phyloP scores from a whole-genome alignment of 2,797 vertebrate genomes.

The Tamandua tetradactyla region DNA sequence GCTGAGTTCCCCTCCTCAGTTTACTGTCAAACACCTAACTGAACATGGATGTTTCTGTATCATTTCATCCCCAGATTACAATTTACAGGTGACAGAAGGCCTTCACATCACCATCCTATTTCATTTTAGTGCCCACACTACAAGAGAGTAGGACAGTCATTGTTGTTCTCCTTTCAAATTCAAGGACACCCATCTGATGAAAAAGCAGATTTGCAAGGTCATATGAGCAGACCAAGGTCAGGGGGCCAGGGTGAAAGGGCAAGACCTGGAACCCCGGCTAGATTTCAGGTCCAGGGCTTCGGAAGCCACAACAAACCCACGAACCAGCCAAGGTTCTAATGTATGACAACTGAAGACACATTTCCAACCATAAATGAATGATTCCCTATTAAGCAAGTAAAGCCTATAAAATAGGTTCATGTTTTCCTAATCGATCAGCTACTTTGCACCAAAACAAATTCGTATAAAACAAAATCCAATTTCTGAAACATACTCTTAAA shows the following conservation, averaged over 20 bases:
- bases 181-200: neutral
- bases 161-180: neutral
- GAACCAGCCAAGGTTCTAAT: neutral
- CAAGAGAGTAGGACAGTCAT: neutral
- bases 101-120: neutral
- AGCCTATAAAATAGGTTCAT: neutral
- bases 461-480: neutral
- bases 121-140: neutral
- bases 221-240: neutral
- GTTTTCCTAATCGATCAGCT: neutral
- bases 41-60: no score
- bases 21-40: neutral
- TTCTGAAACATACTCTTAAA: neutral
- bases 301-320: neutral
- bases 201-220: neutral
- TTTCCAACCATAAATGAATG: neutral
- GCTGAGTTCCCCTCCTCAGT: neutral
- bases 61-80: neutral
- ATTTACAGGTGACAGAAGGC: fast-evolving
- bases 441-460: neutral
- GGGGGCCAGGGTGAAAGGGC: neutral
- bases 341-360: neutral
- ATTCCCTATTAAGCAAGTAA: neutral
- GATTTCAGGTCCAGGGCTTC: neutral
- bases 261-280: no score